A percentile compares a stretch with the other conserved stretches of the same genome.
These are phyloP conservation scores for Cyaniris semiargus DNA, from an alignment of 2,888 invertebrate species.

Conservation along the genomic window DNA sequence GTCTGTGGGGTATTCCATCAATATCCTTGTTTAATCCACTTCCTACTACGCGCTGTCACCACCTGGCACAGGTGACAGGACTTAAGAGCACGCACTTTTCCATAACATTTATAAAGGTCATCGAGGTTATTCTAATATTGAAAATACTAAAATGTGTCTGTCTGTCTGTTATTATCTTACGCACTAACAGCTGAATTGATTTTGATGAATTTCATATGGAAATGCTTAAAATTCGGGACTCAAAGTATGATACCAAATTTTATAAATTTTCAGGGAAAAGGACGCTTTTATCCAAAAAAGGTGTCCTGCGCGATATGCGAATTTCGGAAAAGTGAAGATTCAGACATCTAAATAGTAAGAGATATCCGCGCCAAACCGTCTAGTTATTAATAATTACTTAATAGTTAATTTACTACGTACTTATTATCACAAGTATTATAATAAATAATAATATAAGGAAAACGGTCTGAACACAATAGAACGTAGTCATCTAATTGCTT, in stretches of 20 bases:
- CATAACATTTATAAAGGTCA: background rate
- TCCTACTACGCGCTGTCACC: conserved; percentile 10
- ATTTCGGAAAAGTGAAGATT: too few relatives aligned
- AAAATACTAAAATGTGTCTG: too few relatives aligned
- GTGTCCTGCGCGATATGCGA: too few relatives aligned
- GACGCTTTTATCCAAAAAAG: too few relatives aligned
- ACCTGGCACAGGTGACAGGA: conserved; percentile 10
- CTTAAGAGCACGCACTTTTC: conserved; percentile 17
- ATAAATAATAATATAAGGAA: conserved; percentile 1
- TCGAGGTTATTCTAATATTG: background rate
- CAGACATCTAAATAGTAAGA: too few relatives aligned
- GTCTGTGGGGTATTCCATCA: too few relatives aligned
- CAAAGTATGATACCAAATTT: too few relatives aligned
- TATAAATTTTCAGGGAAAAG: too few relatives aligned
- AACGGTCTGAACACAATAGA: conserved; percentile 1
- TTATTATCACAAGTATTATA: background rate
- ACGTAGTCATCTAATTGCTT: conserved; percentile 19
- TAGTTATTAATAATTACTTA: background rate
- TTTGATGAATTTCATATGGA: too few relatives aligned
- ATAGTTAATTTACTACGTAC: background rate
- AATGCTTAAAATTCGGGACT: too few relatives aligned
- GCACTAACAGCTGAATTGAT: too few relatives aligned
- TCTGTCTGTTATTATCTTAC: too few relatives aligned
- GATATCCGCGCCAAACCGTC: background rate
- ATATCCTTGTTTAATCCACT: background rate